Percentiles rank a stretch among this genome's conserved stretches.
These are phyloP conservation scores for Forbesichthys papilliferus DNA, from an alignment of 2,113 vertebrate genomes.

Conservation along the genomic window DNA sequence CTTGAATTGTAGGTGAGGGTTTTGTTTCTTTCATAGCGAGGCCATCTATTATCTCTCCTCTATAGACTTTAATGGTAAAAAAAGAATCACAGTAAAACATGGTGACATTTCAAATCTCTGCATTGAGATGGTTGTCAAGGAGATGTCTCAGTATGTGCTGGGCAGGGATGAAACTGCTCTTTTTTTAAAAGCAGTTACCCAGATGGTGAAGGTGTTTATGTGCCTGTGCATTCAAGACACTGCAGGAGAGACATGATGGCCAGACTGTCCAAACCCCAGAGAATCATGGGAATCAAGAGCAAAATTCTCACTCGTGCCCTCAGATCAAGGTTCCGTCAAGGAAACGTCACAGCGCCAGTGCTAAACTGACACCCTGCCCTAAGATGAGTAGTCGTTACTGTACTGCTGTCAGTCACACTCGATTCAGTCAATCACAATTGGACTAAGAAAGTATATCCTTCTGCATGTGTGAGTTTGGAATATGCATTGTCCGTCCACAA, in stretches of 20 bases:
- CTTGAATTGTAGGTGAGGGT: constrained; percentile 9
- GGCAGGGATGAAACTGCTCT: constrained; percentile 51
- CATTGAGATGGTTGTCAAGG: constrained; percentile 70
- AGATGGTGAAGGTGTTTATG: constrained; percentile 53
- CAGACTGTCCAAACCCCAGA: constrained; percentile 19
- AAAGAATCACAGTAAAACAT: constrained; percentile 65
- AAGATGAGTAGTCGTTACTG: constrained; percentile 9
- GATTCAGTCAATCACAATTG: constrained; percentile 24
- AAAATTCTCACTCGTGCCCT: constrained; percentile 38
- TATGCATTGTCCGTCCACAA: constrained; percentile 20
- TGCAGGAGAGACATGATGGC: constrained; percentile 51
- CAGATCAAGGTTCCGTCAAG: constrained; percentile 23
- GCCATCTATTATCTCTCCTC: constrained; percentile 13
- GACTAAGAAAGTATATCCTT: constrained; percentile 9
- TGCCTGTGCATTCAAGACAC: constrained; percentile 58
- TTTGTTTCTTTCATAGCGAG: constrained; percentile 25
- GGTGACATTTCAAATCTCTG: constrained; percentile 70
- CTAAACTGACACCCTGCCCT: constrained; percentile 27
- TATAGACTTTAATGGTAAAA: constrained; percentile 47
- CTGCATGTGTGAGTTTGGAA: constrained; percentile 19
- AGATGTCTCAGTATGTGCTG: constrained; percentile 63
- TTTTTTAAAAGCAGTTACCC: constrained; percentile 58
- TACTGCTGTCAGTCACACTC: constrained; percentile 7
- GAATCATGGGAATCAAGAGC: constrained; percentile 25
- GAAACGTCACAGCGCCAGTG: constrained; percentile 7